These are phyloP conservation scores for Caenorhabditis sp. DNA, from an alignment of 2,888 invertebrate species.

Conservation along the genomic window DNA sequence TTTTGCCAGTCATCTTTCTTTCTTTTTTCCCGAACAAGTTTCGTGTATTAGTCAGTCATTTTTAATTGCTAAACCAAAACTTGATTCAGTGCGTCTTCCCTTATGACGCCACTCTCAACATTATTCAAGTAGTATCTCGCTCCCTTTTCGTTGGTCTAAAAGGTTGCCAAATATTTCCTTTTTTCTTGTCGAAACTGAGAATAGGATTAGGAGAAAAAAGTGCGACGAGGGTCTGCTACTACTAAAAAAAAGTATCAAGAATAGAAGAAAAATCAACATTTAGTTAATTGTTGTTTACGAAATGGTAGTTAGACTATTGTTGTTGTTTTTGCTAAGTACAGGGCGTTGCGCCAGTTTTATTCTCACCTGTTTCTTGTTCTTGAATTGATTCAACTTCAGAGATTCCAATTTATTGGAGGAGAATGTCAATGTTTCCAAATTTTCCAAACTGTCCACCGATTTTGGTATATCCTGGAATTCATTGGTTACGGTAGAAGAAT, in stretches of 20 bases:
- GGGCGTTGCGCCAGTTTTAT: background rate
- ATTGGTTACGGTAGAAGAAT: too few relatives aligned
- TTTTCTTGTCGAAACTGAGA: background rate
- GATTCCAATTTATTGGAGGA: constrained; percentile 45
- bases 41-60: background rate
- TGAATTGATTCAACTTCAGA: constrained; percentile 29
- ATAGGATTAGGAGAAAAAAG: constrained; percentile 18
- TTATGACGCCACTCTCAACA: background rate
- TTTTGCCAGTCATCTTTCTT: background rate
- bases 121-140: background rate
- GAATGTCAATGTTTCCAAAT: constrained; percentile 37
- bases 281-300: too few relatives aligned
- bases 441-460: constrained; percentile 29
- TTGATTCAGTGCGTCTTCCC: background rate
- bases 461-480: constrained; percentile 41
- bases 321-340: background rate
- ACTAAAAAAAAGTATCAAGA: background rate
- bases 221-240: too few relatives aligned
- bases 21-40: background rate
- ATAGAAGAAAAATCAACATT: constrained; percentile 7
- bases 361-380: constrained; percentile 42
- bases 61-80: background rate
- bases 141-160: background rate
- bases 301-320: background rate
- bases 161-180: background rate